Evolutionary conservation across 2,888 invertebrate genomes (phyloP).

Genomic region (Drosophila lutescens): DNA sequence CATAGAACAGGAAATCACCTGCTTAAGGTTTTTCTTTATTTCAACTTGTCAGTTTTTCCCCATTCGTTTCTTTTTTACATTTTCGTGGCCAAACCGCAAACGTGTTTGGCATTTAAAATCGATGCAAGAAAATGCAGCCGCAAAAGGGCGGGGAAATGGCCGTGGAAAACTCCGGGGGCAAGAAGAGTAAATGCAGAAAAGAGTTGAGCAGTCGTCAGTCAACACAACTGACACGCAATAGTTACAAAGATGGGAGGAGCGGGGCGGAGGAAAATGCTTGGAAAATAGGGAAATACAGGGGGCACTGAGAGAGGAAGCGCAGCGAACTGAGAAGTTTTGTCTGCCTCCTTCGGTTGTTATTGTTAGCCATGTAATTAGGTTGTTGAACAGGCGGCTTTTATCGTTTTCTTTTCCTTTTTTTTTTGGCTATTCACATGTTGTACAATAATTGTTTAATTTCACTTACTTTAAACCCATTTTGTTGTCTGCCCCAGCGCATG

Average conservation of each 20-base stretch:
- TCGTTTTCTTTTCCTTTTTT: conserved; percentile 2
- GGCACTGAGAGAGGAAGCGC: conserved; percentile 13
- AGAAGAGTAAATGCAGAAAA: conserved; percentile 24
- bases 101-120: conserved; percentile 73
- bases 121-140: conserved; percentile 29
- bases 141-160: conserved; percentile 1
- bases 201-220: conserved; percentile 48
- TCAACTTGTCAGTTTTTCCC: conserved; percentile 38
- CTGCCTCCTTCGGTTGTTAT: conserved; percentile 23
- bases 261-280: conserved; percentile 2
- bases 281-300: conserved; percentile 32
- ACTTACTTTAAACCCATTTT: conserved; percentile 33
- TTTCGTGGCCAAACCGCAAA: conserved; percentile 46
- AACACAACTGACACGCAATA: conserved; percentile 72
- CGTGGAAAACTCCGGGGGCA: conserved; percentile 6
- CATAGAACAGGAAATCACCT: conserved; percentile 59
- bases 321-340: conserved; percentile 36
- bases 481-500: conserved; percentile 12
- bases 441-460: conserved; percentile 49
- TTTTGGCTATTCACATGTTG: conserved; percentile 27
- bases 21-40: conserved; percentile 46
- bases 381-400: conserved; percentile 68
- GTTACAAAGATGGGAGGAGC: conserved; percentile 46
- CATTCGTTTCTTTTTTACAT: conserved; percentile 27
- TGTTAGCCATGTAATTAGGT: conserved; percentile 73